phyloP scores from a whole-genome alignment of 2,113 vertebrate species.

The Gulo gulo region DNA sequence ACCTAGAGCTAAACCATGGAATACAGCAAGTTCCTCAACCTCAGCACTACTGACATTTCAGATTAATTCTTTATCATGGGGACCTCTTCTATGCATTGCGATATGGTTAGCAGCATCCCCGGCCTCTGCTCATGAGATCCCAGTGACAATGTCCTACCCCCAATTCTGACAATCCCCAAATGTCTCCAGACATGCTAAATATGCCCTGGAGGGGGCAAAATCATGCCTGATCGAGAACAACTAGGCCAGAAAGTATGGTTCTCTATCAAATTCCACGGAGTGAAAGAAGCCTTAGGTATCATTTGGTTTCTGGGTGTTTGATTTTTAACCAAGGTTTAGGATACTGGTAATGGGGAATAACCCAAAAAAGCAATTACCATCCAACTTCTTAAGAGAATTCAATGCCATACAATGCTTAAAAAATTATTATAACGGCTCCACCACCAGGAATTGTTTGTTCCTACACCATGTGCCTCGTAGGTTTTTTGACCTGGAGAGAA shows the following conservation, averaged over 20 bases:
- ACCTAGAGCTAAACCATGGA: neutral
- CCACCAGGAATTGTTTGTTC: neutral
- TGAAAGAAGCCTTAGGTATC: neutral
- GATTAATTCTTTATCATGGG: neutral
- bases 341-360: neutral
- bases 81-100: neutral
- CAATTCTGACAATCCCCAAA: neutral
- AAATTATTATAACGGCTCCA: neutral
- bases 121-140: neutral
- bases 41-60: neutral
- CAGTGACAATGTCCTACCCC: neutral
- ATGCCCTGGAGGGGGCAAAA: neutral
- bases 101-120: neutral
- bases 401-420: neutral
- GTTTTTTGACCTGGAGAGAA: neutral
- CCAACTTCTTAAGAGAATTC: neutral
- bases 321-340: neutral
- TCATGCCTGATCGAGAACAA: neutral
- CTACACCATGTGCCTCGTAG: neutral
- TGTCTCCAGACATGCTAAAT: neutral
- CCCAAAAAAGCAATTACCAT: neutral
- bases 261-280: neutral
- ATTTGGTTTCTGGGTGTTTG: neutral
- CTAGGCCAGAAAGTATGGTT: neutral
- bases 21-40: neutral